Conservation (phyloP, 2,888 invertebrate genomes). For the Buathra laborator region DNA sequence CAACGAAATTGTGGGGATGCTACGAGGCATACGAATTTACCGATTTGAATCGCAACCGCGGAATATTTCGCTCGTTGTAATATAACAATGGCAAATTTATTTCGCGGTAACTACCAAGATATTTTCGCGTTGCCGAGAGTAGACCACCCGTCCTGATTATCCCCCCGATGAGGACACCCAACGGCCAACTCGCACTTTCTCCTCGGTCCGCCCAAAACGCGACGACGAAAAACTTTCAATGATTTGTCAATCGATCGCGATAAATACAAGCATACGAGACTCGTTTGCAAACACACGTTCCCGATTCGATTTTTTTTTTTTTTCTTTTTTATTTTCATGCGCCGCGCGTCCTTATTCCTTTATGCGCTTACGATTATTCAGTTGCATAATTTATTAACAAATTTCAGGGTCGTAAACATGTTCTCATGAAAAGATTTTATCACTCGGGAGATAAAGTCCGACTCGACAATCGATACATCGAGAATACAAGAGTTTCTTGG, state of each 20-base stretch:
- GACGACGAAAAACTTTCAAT: slow-evolving; percentile 14
- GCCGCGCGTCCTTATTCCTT: not conserved
- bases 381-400: no score
- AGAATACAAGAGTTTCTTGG: not conserved
- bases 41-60: not conserved
- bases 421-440: no score
- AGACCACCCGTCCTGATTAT: not conserved
- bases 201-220: slow-evolving; percentile 16
- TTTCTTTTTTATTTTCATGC: not conserved
- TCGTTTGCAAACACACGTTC: not conserved
- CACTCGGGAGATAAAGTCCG: not conserved
- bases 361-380: no score
- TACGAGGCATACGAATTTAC: slow-evolving; percentile 20
- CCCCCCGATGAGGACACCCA: slow-evolving; percentile 24
- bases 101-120: not conserved
- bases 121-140: slow-evolving; percentile 10
- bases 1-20: slow-evolving; percentile 15
- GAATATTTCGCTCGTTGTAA: not conserved
- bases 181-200: slow-evolving; percentile 41
- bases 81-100: not conserved
- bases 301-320: no score
- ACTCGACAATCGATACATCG: not conserved
- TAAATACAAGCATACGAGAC: not conserved
- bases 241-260: slow-evolving; percentile 15
- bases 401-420: no score